Percentiles rank a stretch among this genome's conserved stretches.
phyloP scores from a whole-genome alignment of 2,113 vertebrate species.

The Struthidea cinerea region DNA sequence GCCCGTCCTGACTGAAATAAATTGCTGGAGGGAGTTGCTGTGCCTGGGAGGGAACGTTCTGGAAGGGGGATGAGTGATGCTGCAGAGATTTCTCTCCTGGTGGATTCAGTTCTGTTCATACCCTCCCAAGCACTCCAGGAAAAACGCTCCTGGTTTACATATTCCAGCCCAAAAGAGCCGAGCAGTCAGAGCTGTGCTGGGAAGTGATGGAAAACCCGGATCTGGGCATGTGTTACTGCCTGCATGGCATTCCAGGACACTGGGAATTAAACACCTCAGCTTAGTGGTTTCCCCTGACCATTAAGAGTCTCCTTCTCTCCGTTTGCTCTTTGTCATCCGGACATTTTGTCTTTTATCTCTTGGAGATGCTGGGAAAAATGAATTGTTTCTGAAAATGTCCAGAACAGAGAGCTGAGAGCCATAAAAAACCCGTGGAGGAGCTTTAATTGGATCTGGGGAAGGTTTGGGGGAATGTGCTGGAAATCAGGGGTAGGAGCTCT shows the following conservation, averaged over 20 bases:
- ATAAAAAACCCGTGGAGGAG: neutral
- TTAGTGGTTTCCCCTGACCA: constrained; percentile 1
- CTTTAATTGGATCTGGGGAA: neutral
- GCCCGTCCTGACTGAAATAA: neutral
- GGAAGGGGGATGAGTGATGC: neutral
- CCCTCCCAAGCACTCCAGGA: neutral
- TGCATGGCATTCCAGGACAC: neutral
- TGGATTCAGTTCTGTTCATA: neutral
- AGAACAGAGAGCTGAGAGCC: constrained; percentile 2
- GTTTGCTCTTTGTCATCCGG: constrained; percentile 3
- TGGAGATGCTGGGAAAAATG: constrained; percentile 14
- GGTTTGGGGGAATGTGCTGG: neutral
- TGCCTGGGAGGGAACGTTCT: neutral
- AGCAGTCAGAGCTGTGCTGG: neutral
- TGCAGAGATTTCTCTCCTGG: neutral
- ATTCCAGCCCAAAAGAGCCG: neutral
- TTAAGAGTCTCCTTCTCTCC: neutral
- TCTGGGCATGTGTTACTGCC: neutral
- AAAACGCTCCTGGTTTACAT: neutral
- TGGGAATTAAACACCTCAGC: constrained; percentile 18
- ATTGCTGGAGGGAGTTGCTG: constrained; percentile 4
- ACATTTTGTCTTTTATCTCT: constrained; percentile 30
- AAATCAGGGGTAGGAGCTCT: neutral
- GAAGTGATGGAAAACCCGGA: neutral
- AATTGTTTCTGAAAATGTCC: constrained; percentile 19